Percentiles rank a stretch among this genome's conserved stretches.
Conservation (phyloP, 2,113 vertebrate genomes). For the Sander vitreus region DNA sequence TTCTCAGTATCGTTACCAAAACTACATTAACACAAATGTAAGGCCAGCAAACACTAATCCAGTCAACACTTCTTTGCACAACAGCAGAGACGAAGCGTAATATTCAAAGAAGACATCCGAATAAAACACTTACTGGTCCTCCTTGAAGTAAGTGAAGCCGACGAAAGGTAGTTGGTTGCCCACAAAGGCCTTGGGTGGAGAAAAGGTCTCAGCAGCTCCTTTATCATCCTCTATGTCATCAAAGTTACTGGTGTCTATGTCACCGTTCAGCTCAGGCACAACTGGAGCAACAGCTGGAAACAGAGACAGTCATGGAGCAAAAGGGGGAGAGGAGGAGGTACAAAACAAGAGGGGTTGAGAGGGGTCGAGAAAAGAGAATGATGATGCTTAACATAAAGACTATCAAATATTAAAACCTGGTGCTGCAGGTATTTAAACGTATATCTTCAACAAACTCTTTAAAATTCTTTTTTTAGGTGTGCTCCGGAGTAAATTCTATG, state of each 20-base stretch:
- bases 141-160: slow-evolving; percentile 97
- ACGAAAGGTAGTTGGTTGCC: slow-evolving; percentile 98
- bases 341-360: slow-evolving; percentile 8
- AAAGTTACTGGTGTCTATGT: slow-evolving; percentile 98
- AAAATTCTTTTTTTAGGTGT: not conserved
- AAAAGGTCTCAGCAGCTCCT: slow-evolving; percentile 92
- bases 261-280: slow-evolving; percentile 95
- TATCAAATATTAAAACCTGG: not conserved
- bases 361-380: not conserved
- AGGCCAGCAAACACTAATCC: not conserved
- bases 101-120: slow-evolving; percentile 14
- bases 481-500: not conserved
- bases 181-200: slow-evolving; percentile 94
- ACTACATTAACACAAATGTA: not conserved
- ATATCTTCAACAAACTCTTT: not conserved
- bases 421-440: slow-evolving; percentile 14
- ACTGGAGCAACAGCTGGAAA: slow-evolving; percentile 94
- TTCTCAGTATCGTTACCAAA: not conserved
- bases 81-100: not conserved
- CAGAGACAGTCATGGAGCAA: slow-evolving; percentile 36
- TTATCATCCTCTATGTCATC: slow-evolving; percentile 96
- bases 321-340: slow-evolving; percentile 14
- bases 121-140: slow-evolving; percentile 90
- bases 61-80: not conserved
- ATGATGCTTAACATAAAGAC: slow-evolving; percentile 2